Evolutionary conservation across 2,113 vertebrate species (phyloP).

Genomic region (Morone saxatilis): DNA sequence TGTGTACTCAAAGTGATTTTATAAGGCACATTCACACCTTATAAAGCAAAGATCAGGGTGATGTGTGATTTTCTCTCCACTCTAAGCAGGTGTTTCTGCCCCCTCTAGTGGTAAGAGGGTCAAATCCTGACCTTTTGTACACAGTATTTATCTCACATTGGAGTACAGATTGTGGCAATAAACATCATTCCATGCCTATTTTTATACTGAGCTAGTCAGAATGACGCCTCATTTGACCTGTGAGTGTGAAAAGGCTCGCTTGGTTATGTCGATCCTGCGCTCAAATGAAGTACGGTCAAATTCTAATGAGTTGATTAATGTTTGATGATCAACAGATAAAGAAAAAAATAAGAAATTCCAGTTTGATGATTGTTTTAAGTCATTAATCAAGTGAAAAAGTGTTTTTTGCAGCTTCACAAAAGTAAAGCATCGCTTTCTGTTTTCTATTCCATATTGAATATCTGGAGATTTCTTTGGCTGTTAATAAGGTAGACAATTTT

Average conservation of each 20-base stretch:
- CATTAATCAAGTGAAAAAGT: background rate
- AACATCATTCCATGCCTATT: background rate
- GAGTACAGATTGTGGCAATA: background rate
- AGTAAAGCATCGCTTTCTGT: background rate
- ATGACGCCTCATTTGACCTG: background rate
- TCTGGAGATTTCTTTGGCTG: background rate
- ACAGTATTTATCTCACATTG: background rate
- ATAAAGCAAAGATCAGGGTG: background rate
- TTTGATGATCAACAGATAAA: background rate
- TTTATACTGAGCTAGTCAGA: background rate
- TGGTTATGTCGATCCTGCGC: background rate
- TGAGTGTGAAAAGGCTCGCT: background rate
- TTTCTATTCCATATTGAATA: background rate
- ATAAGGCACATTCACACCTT: slow-evolving; percentile 13
- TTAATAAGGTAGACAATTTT: background rate
- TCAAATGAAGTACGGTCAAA: background rate
- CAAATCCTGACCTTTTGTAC: slow-evolving; percentile 20
- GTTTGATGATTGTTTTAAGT: background rate
- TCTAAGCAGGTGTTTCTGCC: slow-evolving; percentile 29
- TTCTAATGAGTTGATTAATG: background rate
- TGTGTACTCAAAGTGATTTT: background rate
- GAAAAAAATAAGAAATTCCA: background rate
- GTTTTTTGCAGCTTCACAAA: background rate
- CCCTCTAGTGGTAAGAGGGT: slow-evolving; percentile 75
- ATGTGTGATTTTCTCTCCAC: background rate